Evolutionary conservation across 2,888 invertebrate species (phyloP).

Genomic region (Drosophila recens): DNA sequence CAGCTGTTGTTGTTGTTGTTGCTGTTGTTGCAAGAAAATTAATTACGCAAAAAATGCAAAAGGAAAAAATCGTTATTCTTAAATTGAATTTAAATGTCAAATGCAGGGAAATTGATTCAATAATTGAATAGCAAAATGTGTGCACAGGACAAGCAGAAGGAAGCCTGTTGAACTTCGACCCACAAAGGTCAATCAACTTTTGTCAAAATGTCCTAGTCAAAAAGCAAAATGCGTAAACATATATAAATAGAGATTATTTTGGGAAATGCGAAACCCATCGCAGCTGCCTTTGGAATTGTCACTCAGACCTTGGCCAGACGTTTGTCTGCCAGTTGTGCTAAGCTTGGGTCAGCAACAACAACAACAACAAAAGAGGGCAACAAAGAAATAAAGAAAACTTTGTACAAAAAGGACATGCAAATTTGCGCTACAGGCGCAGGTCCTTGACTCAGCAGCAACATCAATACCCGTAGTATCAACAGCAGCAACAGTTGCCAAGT

Average conservation of each 20-base stretch:
- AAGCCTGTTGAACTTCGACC: constrained; percentile 32
- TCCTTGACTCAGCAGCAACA: constrained; percentile 43
- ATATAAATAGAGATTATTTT: background rate
- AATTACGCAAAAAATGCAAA: constrained; percentile 65
- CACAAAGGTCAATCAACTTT: constrained; percentile 72
- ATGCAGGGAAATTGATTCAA: constrained; percentile 47
- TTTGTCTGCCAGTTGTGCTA: constrained; percentile 52
- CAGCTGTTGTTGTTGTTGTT: constrained; percentile 26
- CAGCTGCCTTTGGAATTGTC: constrained; percentile 30
- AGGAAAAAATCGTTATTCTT: constrained; percentile 36
- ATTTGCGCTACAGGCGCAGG: constrained; percentile 45
- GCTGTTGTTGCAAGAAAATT: constrained; percentile 58
- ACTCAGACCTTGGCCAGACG: constrained; percentile 61
- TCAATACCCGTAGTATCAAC: constrained; percentile 3
- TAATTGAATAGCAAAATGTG: constrained; percentile 30
- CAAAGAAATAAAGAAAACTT: constrained; percentile 17
- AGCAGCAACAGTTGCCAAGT: constrained; percentile 66
- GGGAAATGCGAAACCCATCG: constrained; percentile 37
- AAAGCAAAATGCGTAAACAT: constrained; percentile 23
- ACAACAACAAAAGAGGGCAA: constrained; percentile 14
- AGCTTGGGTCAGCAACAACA: constrained; percentile 9
- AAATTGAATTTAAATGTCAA: constrained; percentile 49
- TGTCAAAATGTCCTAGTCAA: constrained; percentile 1
- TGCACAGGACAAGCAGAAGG: background rate
- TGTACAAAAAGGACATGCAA: constrained; percentile 71